Base-by-base conservation (phyloP, 2,113 vertebrate species). In the Brachionichthys hirsutus region DNA sequence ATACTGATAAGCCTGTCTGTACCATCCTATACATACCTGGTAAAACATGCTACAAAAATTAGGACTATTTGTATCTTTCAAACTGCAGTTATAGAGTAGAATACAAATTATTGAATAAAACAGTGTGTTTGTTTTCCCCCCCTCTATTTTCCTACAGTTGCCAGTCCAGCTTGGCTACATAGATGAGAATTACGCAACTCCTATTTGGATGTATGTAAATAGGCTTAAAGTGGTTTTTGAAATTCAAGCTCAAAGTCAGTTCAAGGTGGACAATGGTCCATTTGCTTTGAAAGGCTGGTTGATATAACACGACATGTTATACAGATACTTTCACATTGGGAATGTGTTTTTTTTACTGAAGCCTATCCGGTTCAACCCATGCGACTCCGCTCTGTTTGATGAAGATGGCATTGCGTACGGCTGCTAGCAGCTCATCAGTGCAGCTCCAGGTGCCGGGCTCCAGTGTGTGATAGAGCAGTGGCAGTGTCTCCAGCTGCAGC, bases 401-500 rank as follows among this genome's bases (percentile, higher is more conserved):
- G 34, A 77, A 30, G 48, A 92, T 91, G 47, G 83, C 59, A 10
- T 72, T 85, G 70, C 73, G 51, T 50, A 91, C 74, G 34, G 78
- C 73, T 13, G 56, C 57, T 55, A 92, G 75, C 58, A 92, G 89
- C 48, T 92, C 90, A 1, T 90, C 84, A 0, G 88, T 90, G 85
- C 83, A 67, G 85, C 84, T 89, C 91, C 91, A 92, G 6, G 64
- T 43, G 56, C 41, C 85, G 12, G 89, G 82, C 70, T 91, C 83
- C 63, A 92, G 53, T 4, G 82, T 90, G 76, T 69, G 62, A 81
- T 86, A 80, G 41, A 90, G 81, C 77, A 92, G 48, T 1, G 91
- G 89, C 17, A 92, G 68, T 0, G 71, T 88, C 81, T 92, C 91
- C 67, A 92, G 78, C 83, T 90, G 90, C 63, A 91, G 78, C 80